Conservation (phyloP, 1,140 invertebrate genomes). For the Aradophagus sp. region DNA sequence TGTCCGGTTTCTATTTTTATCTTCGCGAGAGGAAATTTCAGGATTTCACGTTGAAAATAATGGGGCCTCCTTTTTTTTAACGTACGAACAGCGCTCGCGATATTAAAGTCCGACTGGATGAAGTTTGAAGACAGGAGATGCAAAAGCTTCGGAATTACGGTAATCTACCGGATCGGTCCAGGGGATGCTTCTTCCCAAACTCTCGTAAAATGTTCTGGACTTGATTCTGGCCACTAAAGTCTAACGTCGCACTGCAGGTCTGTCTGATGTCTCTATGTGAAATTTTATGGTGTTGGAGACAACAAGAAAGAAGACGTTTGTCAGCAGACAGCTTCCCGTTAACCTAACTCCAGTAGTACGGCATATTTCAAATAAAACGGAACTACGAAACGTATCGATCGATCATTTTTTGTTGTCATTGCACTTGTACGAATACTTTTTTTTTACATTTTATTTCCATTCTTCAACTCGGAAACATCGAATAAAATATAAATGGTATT, state of each 20-base stretch:
- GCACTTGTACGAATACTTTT: no score
- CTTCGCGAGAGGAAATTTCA: conserved; percentile 19
- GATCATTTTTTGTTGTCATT: no score
- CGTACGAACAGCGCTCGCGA: conserved; percentile 18
- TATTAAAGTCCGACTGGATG: conserved; percentile 14
- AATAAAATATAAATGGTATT: no score
- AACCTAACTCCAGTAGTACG: conserved; percentile 15
- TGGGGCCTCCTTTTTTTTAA: conserved; percentile 9
- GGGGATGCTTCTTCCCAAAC: conserved; percentile 37
- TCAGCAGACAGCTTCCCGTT: conserved; percentile 38
- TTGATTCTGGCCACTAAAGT: conserved; percentile 50
- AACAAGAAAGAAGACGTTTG: conserved; percentile 25
- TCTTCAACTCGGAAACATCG: no score
- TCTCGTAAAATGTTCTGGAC: conserved; percentile 55
- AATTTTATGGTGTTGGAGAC: conserved; percentile 42
- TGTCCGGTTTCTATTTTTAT: conserved; percentile 9
- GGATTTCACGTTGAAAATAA: conserved; percentile 23
- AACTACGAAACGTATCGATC: no score
- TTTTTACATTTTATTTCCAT: no score
- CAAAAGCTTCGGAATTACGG: conserved; percentile 34
- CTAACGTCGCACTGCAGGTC: conserved; percentile 35
- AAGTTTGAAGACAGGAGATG: conserved; percentile 17
- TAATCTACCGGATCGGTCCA: conserved; percentile 41
- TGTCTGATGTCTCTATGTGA: conserved; percentile 35
- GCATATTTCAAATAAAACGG: no score